These are phyloP conservation scores for Choristoneura fumiferana DNA, from an alignment of 1,140 invertebrate species.

Conservation along the genomic window DNA sequence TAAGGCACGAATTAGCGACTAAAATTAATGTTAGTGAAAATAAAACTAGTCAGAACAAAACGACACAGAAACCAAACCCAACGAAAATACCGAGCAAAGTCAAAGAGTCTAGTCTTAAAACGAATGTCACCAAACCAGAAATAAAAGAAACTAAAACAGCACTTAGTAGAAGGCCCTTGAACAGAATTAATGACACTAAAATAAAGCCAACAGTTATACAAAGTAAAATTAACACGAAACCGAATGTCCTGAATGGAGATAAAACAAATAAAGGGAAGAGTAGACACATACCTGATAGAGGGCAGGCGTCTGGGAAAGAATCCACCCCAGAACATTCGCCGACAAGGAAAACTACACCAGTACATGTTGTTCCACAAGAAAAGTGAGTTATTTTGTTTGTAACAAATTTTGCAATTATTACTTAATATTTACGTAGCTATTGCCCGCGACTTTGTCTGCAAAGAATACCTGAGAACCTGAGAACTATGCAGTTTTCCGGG, in stretches of 20 bases:
- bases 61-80: slow-evolving; percentile 65
- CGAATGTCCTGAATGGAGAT: slow-evolving; percentile 50
- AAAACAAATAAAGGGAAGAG: slow-evolving; percentile 55
- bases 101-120: slow-evolving; percentile 72
- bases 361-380: slow-evolving; percentile 34
- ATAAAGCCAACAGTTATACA: slow-evolving; percentile 37
- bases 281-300: slow-evolving; percentile 64
- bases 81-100: slow-evolving; percentile 66
- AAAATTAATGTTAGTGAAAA: slow-evolving; percentile 68
- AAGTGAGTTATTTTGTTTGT: slow-evolving; percentile 39
- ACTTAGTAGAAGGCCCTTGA: slow-evolving; percentile 56
- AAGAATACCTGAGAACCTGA: too few species aligned
- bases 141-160: slow-evolving; percentile 43
- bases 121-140: slow-evolving; percentile 42
- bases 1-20: slow-evolving; percentile 76
- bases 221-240: slow-evolving; percentile 36
- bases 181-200: slow-evolving; percentile 48
- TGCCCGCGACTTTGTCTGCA: too few species aligned
- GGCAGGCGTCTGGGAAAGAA: slow-evolving; percentile 81
- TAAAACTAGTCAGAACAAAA: slow-evolving; percentile 71
- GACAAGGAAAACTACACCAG: slow-evolving; percentile 46
- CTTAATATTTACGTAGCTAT: too few species aligned
- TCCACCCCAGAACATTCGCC: slow-evolving; percentile 79
- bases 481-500: too few species aligned
- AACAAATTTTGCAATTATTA: too few species aligned